Evolutionary conservation across 1,140 invertebrate genomes (phyloP), one percentile per base, ranked within the genome.

Genomic region (Diplogasteroides magnus): DNA sequence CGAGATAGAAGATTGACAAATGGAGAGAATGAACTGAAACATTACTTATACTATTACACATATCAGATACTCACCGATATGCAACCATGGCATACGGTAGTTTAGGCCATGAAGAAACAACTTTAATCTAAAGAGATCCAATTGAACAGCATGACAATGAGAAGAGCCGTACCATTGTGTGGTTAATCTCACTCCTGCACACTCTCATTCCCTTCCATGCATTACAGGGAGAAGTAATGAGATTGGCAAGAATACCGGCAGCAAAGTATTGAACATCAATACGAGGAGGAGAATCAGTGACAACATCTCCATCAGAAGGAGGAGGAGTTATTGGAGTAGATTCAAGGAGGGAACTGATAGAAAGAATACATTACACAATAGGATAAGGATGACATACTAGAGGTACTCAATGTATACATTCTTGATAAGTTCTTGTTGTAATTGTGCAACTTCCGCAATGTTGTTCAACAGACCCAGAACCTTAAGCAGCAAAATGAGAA

Each of bases 241-340:
- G 80, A 84, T 92, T 90, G 25, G 90, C 89, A 37, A 90, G 86
- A 69, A 92, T 91, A 2, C 90, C 90, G 63, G 90, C 90, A 19
- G 90, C 90, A 83, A 91, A 92, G 82, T 91, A 92, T 76, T 89
- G 90, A 25, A 91, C 89, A 81, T 91, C 90, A 75, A 91, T 90
- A 75, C 37, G 86, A 83, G 1, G 89, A 90, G 76, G 87, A 85
- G 58, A 91, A 82, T 26, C 91, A 82, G 28, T 79, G 69, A 67
- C 84, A 85, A 71, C 25, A 72, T 66, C 65, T 66, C 72, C 11
- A 65, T 31, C 27, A 28, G 32, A 66, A 15, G 56, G 6, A 23
- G 57, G 14, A 23, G 19, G n/a, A 14, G 19, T 55, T n/a, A 13
- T 25, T n/a, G n/a, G 23, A n/a, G n/a, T 15, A 23, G 62, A 61